A percentile compares a stretch with the other conserved stretches of the same genome.
phyloP scores from a whole-genome alignment of 2,888 invertebrate genomes.

The Polymixis lichenea region DNA sequence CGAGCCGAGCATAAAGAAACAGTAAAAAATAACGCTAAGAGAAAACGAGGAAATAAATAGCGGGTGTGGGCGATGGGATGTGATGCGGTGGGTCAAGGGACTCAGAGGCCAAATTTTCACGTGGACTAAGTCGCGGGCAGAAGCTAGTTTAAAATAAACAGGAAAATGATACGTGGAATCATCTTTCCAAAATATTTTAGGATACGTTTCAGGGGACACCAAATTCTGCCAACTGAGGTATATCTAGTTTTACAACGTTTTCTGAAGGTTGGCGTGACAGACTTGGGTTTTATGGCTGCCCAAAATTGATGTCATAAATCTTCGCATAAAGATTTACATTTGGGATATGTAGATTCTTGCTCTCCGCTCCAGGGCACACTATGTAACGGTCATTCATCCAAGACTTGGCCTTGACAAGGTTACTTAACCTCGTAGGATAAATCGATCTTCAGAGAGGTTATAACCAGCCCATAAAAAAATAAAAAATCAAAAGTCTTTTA shows the following conservation, averaged over 20 bases:
- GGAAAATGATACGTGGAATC: neutral
- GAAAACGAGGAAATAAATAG: too few relatives aligned
- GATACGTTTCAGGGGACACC: too few relatives aligned
- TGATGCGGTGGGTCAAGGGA: too few relatives aligned
- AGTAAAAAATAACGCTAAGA: too few relatives aligned
- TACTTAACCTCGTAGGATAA: neutral
- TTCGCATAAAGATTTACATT: constrained; percentile 11
- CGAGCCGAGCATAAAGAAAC: too few relatives aligned
- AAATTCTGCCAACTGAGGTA: neutral
- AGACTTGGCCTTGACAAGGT: neutral
- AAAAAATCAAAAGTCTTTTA: too few relatives aligned
- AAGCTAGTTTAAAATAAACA: neutral
- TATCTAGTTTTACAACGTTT: constrained; percentile 7
- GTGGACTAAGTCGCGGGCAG: too few relatives aligned
- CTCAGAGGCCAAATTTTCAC: too few relatives aligned
- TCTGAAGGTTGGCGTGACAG: neutral
- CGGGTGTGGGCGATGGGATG: too few relatives aligned
- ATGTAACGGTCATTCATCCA: neutral
- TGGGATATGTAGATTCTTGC: neutral
- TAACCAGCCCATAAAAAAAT: too few relatives aligned
- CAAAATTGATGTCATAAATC: neutral
- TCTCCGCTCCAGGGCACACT: neutral
- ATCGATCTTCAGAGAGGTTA: constrained; percentile 3
- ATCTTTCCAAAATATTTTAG: neutral
- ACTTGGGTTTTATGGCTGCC: neutral